These are phyloP conservation scores for Scaeva pyrastri DNA, from an alignment of 2,888 invertebrate species.

Conservation along the genomic window DNA sequence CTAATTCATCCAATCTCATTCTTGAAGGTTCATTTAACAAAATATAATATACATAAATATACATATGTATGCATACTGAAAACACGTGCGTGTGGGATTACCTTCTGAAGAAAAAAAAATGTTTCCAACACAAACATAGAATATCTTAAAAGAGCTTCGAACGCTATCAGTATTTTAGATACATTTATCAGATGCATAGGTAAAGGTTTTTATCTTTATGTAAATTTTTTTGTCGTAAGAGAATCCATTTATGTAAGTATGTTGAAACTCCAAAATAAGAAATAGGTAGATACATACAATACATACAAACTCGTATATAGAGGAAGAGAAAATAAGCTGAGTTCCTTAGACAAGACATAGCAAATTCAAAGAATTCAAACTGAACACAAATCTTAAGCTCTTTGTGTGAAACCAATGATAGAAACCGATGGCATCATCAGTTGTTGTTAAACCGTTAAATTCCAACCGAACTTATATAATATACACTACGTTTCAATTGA, in stretches of 20 bases:
- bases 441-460: constrained; percentile 63
- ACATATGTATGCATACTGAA: too few relatives aligned
- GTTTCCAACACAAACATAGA: background rate
- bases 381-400: constrained; percentile 20
- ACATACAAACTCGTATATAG: background rate
- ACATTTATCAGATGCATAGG: constrained; percentile 62
- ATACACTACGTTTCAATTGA: background rate
- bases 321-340: background rate
- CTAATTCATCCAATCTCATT: too few relatives aligned
- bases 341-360: background rate
- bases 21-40: too few relatives aligned
- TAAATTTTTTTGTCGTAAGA: constrained; percentile 59
- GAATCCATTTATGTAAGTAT: constrained; percentile 57
- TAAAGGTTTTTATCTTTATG: constrained; percentile 54
- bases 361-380: constrained; percentile 34
- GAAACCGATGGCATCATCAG: constrained; percentile 68
- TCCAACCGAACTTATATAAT: constrained; percentile 8
- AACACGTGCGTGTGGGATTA: background rate
- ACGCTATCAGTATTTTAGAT: constrained; percentile 62
- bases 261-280: constrained; percentile 33
- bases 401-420: constrained; percentile 44
- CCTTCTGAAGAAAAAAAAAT: too few relatives aligned
- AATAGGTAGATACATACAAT: background rate
- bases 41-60: too few relatives aligned
- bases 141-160: background rate